Base-by-base conservation (phyloP, 92 coral and sea anemone species). In the Montipora capitata region DNA sequence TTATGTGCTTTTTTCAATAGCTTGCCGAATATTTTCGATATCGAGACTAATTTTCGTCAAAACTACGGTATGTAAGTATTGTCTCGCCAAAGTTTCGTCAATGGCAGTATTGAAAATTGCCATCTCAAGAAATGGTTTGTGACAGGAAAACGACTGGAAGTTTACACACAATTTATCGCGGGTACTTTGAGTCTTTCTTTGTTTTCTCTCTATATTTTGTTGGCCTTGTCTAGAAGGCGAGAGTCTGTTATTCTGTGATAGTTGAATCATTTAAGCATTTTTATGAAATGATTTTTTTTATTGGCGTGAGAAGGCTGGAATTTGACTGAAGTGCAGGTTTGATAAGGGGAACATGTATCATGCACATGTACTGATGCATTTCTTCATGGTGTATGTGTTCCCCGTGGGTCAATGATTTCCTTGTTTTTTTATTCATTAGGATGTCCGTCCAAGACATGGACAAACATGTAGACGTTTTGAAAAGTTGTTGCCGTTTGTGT, bases 41-140 rank as follows among this genome's bases (percentile, higher is more conserved):
- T 41, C 56, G 6, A 18, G 58, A 72, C 77, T 41, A 72, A 72
- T 16, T 72, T 72, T 72, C 77, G 56, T 44, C 10, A 15, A 72
- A 72, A 72, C 77, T 72, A 72, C 11, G 15, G 42, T 27, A 45
- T 72, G 77, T 44, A n/a, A 72, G 38, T 43, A 58, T 2, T 72
- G 77, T 72, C 9, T 40, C 11, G 27, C 51, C 56, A 72, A 42
- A 72, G 76, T 72, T 72, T 72, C 41, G 44, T 43, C 27, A 10
- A 2, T 43, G 76, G 11, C 76, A 72, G 13, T 40, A 72, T 72
- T 72, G 76, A 42, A 72, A 72, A 41, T 72, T 11, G 27, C 54
- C 40, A 7, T 6, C 17, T 1, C 4, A 72, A 2, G 57, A 43
- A 42, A 72, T 38, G 14, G 56, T 41, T 44, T 72, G 4, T 44